Evolutionary conservation across 2,113 vertebrate genomes (phyloP), one percentile per base, ranked within the genome.

Genomic region (Caloenas nicobarica): DNA sequence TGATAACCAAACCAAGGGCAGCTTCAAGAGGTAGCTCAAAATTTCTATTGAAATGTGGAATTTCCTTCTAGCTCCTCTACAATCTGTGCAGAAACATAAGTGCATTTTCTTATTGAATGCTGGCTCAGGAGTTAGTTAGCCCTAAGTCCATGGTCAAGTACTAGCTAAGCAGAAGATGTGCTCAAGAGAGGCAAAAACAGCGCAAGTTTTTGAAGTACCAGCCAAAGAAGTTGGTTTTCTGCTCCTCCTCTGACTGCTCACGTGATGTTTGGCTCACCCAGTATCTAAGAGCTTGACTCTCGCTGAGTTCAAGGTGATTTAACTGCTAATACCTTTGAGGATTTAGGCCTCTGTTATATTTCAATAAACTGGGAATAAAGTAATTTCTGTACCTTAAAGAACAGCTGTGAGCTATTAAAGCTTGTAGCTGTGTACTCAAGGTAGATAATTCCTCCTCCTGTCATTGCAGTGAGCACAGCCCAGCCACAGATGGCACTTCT

Each of bases 351-450:
- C 82, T 91, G 42, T 81, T 96, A 57, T 68, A 94, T 72, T 95
- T 94, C 96, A 95, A 90, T 95, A 95, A 96, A 96, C 81, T 34
- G 54, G 70, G 91, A 94, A 84, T 95, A 94, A 96, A 94, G 86
- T 74, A 50, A 96, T 79, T 93, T 65, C 76, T 96, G 61, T 66
- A 82, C 80, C 91, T 89, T 85, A 58, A 85, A 81, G 77, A 88
- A 50, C 88, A 94, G 86, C 88, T 97, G 94, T 71, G 88, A 95
- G 90, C n/a, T 77, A 95, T 95, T 96, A 96, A 19, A 93, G 14
- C 31, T 86, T 24, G 26, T 97, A 86, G 84, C 53, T 60, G 23
- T 44, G 70, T 81, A 54, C 50, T 34, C 29, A 29, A 92, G 72
- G 28, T 64, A 36, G 80, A 86, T 87, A 89, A 92, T 53, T 48